Evolutionary conservation across 2,888 invertebrate genomes (phyloP).

Genomic region (Conomelus anceps): DNA sequence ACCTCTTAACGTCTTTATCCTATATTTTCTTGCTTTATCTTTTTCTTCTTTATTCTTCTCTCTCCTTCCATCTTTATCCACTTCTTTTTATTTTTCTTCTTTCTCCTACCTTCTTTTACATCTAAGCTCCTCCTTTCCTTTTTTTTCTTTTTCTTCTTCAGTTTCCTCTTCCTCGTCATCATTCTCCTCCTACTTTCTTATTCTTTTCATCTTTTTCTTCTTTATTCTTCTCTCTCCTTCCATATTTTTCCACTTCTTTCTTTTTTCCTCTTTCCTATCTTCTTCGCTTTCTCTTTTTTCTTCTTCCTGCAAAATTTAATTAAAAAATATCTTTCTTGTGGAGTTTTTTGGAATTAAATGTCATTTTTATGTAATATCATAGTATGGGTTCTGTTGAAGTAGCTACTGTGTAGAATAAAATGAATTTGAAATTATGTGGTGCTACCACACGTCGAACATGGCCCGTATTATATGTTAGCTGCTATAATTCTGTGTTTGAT

Average conservation of each 20-base stretch:
- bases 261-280: conserved; percentile 2
- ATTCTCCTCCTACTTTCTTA: too few species aligned
- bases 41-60: background rate
- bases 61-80: background rate
- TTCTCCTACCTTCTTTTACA: background rate
- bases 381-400: background rate
- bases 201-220: background rate
- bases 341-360: too few species aligned
- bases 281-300: conserved; percentile 10
- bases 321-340: too few species aligned
- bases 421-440: too few species aligned
- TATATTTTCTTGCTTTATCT: background rate
- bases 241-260: background rate
- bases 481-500: too few species aligned
- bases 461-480: too few species aligned
- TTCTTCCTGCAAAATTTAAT: too few species aligned
- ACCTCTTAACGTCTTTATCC: conserved; percentile 7
- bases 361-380: too few species aligned
- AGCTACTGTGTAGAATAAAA: background rate
- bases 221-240: background rate
- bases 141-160: conserved; percentile 28
- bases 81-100: conserved; percentile 26
- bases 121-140: background rate
- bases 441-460: too few species aligned
- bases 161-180: conserved; percentile 5